Conservation (phyloP, 2,888 invertebrate genomes). For the Melikaiella ostensackeni region DNA sequence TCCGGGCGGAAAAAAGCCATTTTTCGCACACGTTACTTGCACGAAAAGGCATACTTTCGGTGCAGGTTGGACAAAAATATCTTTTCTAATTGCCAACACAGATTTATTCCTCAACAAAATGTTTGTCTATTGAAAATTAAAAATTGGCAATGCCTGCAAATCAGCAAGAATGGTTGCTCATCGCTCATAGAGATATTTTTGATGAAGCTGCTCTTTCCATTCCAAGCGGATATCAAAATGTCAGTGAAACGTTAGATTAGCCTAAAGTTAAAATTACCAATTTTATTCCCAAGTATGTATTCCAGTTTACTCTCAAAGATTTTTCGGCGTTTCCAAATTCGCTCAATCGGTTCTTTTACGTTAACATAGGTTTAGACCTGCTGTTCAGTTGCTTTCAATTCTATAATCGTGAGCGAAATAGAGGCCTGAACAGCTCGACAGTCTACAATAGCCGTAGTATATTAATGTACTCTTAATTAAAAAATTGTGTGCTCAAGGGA, state of each 20-base stretch:
- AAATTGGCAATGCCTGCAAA: neutral
- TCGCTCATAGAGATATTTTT: neutral
- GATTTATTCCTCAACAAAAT: too few species aligned
- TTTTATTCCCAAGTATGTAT: constrained; percentile 24
- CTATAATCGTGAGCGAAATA: constrained; percentile 17
- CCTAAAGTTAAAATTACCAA: constrained; percentile 8
- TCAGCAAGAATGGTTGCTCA: constrained; percentile 15
- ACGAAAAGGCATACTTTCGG: too few species aligned
- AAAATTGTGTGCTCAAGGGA: constrained; percentile 22
- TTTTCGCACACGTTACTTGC: too few species aligned
- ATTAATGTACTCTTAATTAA: constrained; percentile 32
- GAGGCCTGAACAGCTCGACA: constrained; percentile 28
- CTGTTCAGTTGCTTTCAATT: constrained; percentile 26
- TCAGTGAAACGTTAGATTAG: constrained; percentile 16
- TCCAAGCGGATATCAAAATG: constrained; percentile 11
- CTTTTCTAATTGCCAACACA: too few species aligned
- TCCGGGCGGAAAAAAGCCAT: too few species aligned
- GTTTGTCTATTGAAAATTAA: neutral
- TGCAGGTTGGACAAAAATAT: too few species aligned
- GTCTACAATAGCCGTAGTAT: constrained; percentile 33
- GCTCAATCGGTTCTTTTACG: constrained; percentile 29
- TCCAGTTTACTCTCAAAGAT: constrained; percentile 18
- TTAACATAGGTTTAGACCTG: constrained; percentile 36
- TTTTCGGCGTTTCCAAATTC: constrained; percentile 34
- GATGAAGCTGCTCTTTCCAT: constrained; percentile 25